phyloP scores from a whole-genome alignment of 1,140 invertebrate species.

The Ganaspis sp. region DNA sequence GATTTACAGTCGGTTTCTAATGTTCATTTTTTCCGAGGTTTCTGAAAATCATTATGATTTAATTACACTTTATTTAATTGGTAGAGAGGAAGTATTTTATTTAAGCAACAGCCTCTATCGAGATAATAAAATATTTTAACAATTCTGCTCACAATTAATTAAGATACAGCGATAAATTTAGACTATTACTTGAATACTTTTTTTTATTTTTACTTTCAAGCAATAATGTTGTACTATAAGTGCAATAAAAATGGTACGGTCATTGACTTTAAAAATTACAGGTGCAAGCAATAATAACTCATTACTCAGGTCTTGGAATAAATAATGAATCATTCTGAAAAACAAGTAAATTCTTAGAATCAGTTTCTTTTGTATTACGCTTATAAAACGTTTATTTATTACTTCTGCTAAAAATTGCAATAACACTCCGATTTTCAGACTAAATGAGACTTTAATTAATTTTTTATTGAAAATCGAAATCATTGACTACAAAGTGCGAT shows the following conservation, averaged over 20 bases:
- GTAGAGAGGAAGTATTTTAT: no score
- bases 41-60: neutral
- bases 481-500: no score
- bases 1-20: neutral
- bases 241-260: neutral
- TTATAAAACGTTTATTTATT: neutral
- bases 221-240: neutral
- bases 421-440: no score
- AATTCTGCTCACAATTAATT: no score
- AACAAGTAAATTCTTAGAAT: neutral
- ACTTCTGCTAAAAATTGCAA: no score
- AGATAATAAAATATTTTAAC: no score
- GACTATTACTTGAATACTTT: neutral
- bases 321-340: neutral
- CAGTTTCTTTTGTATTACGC: neutral
- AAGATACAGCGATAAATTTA: no score
- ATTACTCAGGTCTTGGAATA: conserved; percentile 15
- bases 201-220: neutral
- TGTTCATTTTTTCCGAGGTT: neutral
- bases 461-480: no score
- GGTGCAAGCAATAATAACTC: conserved; percentile 17
- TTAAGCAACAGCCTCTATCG: no score
- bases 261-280: conserved; percentile 23
- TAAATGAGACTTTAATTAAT: no score
- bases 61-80: neutral